Conservation (phyloP, 2,797 vertebrate genomes). For the Sardinella longiceps region DNA sequence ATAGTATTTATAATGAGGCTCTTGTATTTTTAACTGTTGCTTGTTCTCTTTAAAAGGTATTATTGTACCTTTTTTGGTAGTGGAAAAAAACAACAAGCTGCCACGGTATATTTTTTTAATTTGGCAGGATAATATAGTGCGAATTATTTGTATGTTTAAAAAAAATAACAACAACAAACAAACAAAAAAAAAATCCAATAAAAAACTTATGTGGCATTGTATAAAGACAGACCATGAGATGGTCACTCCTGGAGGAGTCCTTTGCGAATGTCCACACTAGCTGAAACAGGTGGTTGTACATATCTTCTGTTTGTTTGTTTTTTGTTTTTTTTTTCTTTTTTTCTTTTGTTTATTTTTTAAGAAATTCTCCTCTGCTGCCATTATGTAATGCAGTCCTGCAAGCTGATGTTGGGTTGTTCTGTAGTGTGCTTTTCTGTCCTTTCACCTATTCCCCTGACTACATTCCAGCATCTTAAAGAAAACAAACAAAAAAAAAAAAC, state of each 20-base stretch:
- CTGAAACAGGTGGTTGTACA: slow-evolving; percentile 96
- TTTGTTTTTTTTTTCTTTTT: slow-evolving; percentile 51
- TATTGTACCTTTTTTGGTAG: slow-evolving; percentile 98
- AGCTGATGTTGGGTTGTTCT: slow-evolving; percentile 98
- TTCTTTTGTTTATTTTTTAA: slow-evolving; percentile 67
- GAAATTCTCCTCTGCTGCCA: slow-evolving; percentile 83
- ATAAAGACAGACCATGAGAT: slow-evolving; percentile 91
- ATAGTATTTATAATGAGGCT: slow-evolving; percentile 99
- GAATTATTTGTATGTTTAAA: slow-evolving; percentile 99
- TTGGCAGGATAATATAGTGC: slow-evolving; percentile 99
- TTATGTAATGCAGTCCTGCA: slow-evolving; percentile 97
- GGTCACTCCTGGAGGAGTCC: slow-evolving; percentile 80
- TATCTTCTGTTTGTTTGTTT: slow-evolving; percentile 83
- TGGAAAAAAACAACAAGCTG: slow-evolving; percentile 99
- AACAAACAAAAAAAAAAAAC: slow-evolving; percentile 65
- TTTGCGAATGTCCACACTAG: slow-evolving; percentile 86
- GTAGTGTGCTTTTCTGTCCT: slow-evolving; percentile 96
- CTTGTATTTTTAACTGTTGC: slow-evolving; percentile 99
- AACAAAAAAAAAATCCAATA: slow-evolving; percentile 76
- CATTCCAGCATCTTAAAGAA: slow-evolving; percentile 94
- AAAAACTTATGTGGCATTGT: slow-evolving; percentile 88
- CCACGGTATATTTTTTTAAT: slow-evolving; percentile 99
- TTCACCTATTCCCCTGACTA: slow-evolving; percentile 89
- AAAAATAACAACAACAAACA: slow-evolving; percentile 81
- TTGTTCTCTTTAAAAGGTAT: slow-evolving; percentile 99